These are phyloP conservation scores for Typhlomys cinereus DNA, from an alignment of 2,113 vertebrate species.

Conservation along the genomic window DNA sequence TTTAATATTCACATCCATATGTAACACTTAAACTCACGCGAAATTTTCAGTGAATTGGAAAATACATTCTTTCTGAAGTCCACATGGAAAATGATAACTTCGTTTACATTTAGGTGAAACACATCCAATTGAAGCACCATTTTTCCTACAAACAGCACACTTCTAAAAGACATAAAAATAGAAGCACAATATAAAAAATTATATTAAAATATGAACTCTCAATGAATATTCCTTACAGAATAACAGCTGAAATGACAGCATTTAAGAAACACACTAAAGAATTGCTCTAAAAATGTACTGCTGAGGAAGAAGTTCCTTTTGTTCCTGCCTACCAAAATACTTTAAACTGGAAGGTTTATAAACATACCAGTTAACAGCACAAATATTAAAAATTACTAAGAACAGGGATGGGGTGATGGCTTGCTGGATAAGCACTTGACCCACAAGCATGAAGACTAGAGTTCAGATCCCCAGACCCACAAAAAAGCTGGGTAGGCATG, in stretches of 20 bases:
- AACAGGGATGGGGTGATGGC: too few relatives aligned
- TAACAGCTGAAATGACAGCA: neutral
- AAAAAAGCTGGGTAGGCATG: too few relatives aligned
- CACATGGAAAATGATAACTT: slow-evolving; percentile 95
- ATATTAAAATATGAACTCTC: neutral
- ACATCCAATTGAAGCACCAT: slow-evolving; percentile 95
- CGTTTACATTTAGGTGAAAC: slow-evolving; percentile 89
- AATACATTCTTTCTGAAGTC: slow-evolving; percentile 89
- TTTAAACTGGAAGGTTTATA: slow-evolving; percentile 2
- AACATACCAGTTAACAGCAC: slow-evolving; percentile 28
- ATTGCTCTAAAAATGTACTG: neutral
- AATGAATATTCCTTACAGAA: slow-evolving; percentile 31
- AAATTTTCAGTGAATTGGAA: slow-evolving; percentile 94
- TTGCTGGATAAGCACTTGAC: too few relatives aligned
- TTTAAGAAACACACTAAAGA: neutral
- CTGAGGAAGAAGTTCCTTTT: neutral
- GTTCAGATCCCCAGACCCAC: too few relatives aligned
- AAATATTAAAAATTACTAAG: slow-evolving; percentile 1
- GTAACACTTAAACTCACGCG: slow-evolving; percentile 87
- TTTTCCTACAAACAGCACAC: slow-evolving; percentile 91
- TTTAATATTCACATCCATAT: neutral
- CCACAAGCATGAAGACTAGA: too few relatives aligned
- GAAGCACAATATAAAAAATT: slow-evolving; percentile 1
- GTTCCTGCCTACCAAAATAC: slow-evolving; percentile 16
- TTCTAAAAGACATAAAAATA: slow-evolving; percentile 82